Conservation (phyloP, 2,797 vertebrate species). For the Eurystomus glaucurus region DNA sequence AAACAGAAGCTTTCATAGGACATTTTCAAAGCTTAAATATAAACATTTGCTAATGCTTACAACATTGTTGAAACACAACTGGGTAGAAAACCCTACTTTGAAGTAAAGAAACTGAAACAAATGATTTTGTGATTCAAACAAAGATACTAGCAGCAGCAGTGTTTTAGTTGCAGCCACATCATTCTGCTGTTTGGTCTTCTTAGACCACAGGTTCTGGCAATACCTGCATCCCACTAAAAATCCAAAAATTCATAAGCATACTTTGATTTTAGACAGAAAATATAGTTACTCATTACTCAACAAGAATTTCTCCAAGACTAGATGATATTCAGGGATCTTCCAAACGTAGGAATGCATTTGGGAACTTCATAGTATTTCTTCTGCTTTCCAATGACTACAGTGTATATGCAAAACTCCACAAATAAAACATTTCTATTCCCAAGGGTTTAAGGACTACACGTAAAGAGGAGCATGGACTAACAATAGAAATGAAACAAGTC, state of each 20-base stretch:
- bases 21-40: constrained; percentile 2
- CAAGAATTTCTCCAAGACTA: background rate
- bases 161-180: background rate
- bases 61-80: background rate
- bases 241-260: fast-evolving
- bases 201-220: background rate
- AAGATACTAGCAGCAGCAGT: background rate
- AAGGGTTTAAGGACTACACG: background rate
- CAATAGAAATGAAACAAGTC: background rate
- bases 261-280: background rate
- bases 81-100: constrained; percentile 3
- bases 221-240: background rate
- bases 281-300: background rate
- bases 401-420: background rate
- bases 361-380: background rate
- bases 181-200: background rate
- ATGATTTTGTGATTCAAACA: background rate
- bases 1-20: constrained; percentile 2
- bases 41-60: constrained; percentile 9
- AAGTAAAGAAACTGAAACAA: constrained; percentile 21
- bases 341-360: background rate
- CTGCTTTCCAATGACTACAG: background rate
- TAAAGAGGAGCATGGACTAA: background rate
- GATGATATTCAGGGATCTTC: background rate
- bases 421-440: background rate